Evolutionary conservation across 2,888 invertebrate genomes (phyloP), one percentile per base, ranked within the genome.

Genomic region (Oscheius myriophilus): DNA sequence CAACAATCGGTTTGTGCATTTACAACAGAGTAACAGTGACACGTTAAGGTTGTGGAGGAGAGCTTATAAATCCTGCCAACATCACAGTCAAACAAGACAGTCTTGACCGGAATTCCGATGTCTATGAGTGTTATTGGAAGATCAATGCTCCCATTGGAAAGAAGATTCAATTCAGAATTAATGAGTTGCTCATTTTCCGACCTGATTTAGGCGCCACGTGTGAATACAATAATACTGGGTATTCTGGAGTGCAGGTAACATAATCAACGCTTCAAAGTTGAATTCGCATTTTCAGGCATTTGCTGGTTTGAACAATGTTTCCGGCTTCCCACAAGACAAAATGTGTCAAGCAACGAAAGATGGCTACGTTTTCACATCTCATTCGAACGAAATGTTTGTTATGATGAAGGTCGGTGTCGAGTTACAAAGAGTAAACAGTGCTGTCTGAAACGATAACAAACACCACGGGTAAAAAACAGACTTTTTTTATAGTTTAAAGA

Each of bases 1-100:
- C 65, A 23, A 84, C 82, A 9, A 54, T 80, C 6, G 85, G 82
- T 71, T 51, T 26, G 51, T 49, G 9, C 3, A 49, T 11, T 11
- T 49, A 18, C 49, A 33, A 33, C 33, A 49, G 23, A 18, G 11
- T 3, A 11, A 11, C 49, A 49, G 14, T 21, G 25, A 4, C 1
- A n/a, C 25, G 7, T 73, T 68, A 41, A 77, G 82, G 83, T 45
- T 84, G 84, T 64, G 79, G 84, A 1, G 80, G 82, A 25, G 69
- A 70, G 2, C 67, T 85, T n/a, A 55, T n/a, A n/a, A 46, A 55
- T 4, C 73, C 75, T 7, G 57, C 73, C 11, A 33, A 54, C 11
- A 41, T 85, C 39, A 39, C 65, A 14, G 75, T 78, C 3, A 67
- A 55, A 9, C 74, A 73, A 58, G 66, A 70, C 11, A 43, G 73